Base-by-base conservation (phyloP, 1,140 invertebrate genomes). In the Asobara japonica region DNA sequence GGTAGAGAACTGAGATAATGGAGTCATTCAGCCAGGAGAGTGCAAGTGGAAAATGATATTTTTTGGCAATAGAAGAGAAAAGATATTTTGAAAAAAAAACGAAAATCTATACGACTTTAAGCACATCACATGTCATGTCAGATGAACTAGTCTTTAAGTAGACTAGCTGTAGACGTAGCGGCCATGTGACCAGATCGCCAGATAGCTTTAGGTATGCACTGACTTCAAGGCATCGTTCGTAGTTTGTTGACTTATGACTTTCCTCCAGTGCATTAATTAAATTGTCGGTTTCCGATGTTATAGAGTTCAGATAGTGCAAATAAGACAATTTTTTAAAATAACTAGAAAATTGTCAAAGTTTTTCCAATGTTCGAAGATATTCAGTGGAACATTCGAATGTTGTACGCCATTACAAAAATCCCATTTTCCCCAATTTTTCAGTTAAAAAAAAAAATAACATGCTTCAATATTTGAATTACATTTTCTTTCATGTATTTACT, bases 141-240 rank as follows among this genome's bases (percentile, higher is more conserved):
- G 81, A 84, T 76, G 65, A 78, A 85, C 81, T 85, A 85, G 84
- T 85, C 83, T 84, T 76, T 82, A 83, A 82, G 81, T 85, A 85
- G 84, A 86, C 84, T 85, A 85, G 82, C 79, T 81, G 83, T 86
- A 86, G 83, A 86, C 79, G 80, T 86, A 87, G 86, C 84, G 77
- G 84, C 83, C 80, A 84, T 83, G 83, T 81, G 78, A 81, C 83
- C 77, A 83, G 82, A 86, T 74, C 84, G 81, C 81, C 84, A 83
- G 79, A 85, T 86, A 85, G 83, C 80, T 84, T 83, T 87, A 87
- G 85, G 85, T 86, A 86, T 79, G 85, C 85, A 86, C 83, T 83
- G 77, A 83, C 82, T 80, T 83, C 78, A 82, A 83, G 78, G 83
- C 83, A 84, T 83, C 81, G 78, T 84, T 83, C 78, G 80, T 82